Evolutionary conservation across 2,888 invertebrate genomes (phyloP).

Genomic region (Archips crataeganus): DNA sequence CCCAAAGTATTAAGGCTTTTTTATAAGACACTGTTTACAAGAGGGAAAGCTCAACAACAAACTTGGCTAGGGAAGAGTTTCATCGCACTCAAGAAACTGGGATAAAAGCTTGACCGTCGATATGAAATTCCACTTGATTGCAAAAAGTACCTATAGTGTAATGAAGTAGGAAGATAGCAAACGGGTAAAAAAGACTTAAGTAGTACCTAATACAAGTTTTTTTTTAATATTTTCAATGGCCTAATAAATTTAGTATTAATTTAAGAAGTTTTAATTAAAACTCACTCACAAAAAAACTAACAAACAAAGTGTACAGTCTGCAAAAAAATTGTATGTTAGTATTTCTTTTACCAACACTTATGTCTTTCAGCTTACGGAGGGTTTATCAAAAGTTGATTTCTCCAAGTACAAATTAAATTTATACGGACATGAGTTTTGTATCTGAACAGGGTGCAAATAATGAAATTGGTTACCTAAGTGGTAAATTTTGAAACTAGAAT

Average conservation of each 20-base stretch:
- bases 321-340: too few species aligned
- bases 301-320: too few species aligned
- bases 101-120: slow-evolving; percentile 42
- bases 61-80: slow-evolving; percentile 47
- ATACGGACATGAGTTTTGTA: background rate
- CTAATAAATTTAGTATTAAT: too few species aligned
- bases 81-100: slow-evolving; percentile 9
- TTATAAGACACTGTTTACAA: slow-evolving; percentile 62
- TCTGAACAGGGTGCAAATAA: background rate
- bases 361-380: background rate
- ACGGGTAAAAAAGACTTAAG: background rate
- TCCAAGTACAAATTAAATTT: background rate
- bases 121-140: slow-evolving; percentile 21
- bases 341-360: background rate
- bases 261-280: too few species aligned
- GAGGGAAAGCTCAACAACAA: slow-evolving; percentile 63
- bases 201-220: too few species aligned
- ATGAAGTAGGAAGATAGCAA: background rate
- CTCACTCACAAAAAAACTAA: too few species aligned
- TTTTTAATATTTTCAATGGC: too few species aligned
- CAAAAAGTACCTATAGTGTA: background rate
- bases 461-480: too few species aligned
- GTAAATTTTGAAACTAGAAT: too few species aligned
- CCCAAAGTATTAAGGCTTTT: slow-evolving; percentile 66
- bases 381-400: background rate